These are phyloP conservation scores for Brachionus asplanchnoidis DNA, from an alignment of 1,140 invertebrate genomes.

Conservation along the genomic window DNA sequence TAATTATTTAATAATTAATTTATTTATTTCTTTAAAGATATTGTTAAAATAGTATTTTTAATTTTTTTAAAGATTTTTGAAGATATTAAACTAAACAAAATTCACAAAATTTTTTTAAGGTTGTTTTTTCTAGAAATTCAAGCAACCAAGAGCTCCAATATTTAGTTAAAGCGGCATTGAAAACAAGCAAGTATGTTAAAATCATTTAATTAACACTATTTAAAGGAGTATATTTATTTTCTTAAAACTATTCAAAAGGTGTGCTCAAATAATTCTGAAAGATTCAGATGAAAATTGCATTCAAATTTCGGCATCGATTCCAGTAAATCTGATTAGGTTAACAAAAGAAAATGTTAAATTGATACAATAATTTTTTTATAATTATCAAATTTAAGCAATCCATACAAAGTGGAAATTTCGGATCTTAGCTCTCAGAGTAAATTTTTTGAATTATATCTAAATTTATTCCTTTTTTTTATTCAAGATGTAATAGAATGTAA, in stretches of 20 bases:
- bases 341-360: not conserved
- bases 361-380: not conserved
- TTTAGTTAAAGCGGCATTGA: not conserved
- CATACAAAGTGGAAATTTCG: not conserved
- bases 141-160: conserved; percentile 10
- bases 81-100: too few relatives aligned
- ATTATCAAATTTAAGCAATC: not conserved
- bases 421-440: not conserved
- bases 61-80: too few relatives aligned
- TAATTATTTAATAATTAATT: too few relatives aligned
- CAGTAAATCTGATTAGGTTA: not conserved
- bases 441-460: not conserved
- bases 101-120: not conserved
- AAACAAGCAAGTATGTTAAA: not conserved
- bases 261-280: not conserved
- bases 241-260: not conserved
- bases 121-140: conserved; percentile 10
- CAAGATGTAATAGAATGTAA: not conserved
- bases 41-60: too few relatives aligned
- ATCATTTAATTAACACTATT: too few relatives aligned
- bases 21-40: too few relatives aligned
- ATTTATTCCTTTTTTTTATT: not conserved
- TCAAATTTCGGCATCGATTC: not conserved
- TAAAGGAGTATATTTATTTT: not conserved
- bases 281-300: not conserved